phyloP scores from a whole-genome alignment of 2,113 vertebrate species.

The Seriola dumerili region DNA sequence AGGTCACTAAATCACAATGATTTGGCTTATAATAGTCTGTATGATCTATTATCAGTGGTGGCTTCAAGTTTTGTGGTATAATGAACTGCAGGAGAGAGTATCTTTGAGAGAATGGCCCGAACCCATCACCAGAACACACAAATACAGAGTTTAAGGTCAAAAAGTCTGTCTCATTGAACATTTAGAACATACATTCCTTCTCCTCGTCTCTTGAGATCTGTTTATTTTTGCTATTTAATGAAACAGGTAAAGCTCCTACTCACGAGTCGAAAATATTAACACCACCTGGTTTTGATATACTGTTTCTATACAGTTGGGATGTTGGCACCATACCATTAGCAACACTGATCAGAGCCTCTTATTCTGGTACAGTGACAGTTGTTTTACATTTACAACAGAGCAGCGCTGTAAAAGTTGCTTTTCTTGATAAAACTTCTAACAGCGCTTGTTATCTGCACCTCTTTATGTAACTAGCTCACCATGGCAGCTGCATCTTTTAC shows the following conservation, averaged over 20 bases:
- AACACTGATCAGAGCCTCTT: not conserved
- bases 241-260: no score
- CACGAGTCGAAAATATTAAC: no score
- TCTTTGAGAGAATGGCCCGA: not conserved
- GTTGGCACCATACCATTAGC: not conserved
- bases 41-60: conserved; percentile 9
- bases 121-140: not conserved
- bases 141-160: no score
- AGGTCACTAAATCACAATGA: not conserved
- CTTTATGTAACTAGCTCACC: not conserved
- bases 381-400: not conserved
- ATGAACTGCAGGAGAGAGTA: not conserved
- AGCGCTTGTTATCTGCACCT: not conserved
- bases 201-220: not conserved
- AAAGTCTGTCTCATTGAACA: no score
- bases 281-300: not conserved
- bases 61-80: conserved; percentile 10
- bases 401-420: not conserved
- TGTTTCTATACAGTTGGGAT: not conserved
- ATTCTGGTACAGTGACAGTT: not conserved
- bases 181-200: not conserved
- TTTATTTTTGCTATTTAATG: not conserved
- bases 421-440: not conserved
- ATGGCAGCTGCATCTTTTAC: not conserved
- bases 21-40: not conserved